Conservation (phyloP, 2,888 invertebrate genomes). For the Eledona agricola region DNA sequence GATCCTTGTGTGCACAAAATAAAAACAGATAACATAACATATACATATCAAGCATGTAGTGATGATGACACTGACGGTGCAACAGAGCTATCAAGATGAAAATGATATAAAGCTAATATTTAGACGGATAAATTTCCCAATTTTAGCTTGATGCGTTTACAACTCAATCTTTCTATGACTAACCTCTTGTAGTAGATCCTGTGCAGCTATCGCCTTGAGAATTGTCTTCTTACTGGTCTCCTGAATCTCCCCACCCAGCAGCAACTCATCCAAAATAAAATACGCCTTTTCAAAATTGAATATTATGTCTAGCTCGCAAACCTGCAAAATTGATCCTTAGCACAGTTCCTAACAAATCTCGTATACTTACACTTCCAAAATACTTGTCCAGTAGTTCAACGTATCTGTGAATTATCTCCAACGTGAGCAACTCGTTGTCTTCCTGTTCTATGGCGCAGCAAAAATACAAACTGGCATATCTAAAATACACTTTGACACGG, state of each 20-base stretch:
- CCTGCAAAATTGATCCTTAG: slow-evolving; percentile 67
- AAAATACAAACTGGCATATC: slow-evolving; percentile 99
- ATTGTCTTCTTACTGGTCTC: slow-evolving; percentile 99
- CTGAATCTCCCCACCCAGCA: slow-evolving; percentile 98
- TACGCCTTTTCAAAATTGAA: slow-evolving; percentile 99
- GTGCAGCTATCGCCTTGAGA: slow-evolving; percentile 98
- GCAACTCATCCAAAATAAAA: slow-evolving; percentile 96
- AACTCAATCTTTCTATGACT: slow-evolving; percentile 84
- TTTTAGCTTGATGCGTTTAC: slow-evolving; percentile 59
- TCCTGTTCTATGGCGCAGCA: slow-evolving; percentile 99
- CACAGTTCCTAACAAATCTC: too few species aligned
- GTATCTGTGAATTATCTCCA: slow-evolving; percentile 98
- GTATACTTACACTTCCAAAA: slow-evolving; percentile 95
- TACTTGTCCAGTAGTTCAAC: slow-evolving; percentile 99
- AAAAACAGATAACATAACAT: slow-evolving; percentile 46
- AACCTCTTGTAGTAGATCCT: slow-evolving; percentile 99
- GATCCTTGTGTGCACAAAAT: slow-evolving; percentile 58
- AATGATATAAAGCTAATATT: slow-evolving; percentile 29
- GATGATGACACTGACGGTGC: slow-evolving; percentile 47
- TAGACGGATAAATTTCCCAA: slow-evolving; percentile 37
- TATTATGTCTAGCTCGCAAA: slow-evolving; percentile 98
- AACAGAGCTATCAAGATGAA: too few species aligned
- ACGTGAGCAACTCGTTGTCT: slow-evolving; percentile 95
- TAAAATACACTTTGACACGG: too few species aligned
- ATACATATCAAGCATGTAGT: slow-evolving; percentile 51